phyloP scores from a whole-genome alignment of 1,140 invertebrate genomes.

The Stegodyphus mimosarum region DNA sequence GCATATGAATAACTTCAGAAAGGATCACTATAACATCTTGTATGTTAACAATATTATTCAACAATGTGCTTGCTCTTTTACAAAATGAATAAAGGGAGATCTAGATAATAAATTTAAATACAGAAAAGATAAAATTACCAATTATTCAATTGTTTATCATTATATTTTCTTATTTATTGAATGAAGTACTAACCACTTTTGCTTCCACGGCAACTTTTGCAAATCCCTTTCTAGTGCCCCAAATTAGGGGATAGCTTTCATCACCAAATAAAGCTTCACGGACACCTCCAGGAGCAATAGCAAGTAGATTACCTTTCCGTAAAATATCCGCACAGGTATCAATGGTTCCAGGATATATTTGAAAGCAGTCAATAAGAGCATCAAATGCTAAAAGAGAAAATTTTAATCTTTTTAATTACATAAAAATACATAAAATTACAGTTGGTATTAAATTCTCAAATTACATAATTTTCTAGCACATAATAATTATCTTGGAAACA shows the following conservation, averaged over 20 bases:
- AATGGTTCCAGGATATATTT: constrained; percentile 93
- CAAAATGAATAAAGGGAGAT: no score
- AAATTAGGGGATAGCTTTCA: constrained; percentile 75
- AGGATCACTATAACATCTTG: no score
- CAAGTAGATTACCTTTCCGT: constrained; percentile 86
- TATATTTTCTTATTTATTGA: no score
- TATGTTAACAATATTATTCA: no score
- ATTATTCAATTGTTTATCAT: no score
- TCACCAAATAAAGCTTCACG: constrained; percentile 84
- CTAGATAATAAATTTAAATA: no score
- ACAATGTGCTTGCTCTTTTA: no score
- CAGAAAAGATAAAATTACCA: no score
- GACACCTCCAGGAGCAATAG: constrained; percentile 97
- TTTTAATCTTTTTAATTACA: neutral
- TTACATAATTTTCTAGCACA: no score
- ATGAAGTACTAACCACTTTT: constrained; percentile 74
- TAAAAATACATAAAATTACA: neutral
- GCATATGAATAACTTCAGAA: no score
- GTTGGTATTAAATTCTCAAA: no score
- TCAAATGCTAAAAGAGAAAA: constrained; percentile 37
- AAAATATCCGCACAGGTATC: constrained; percentile 87
- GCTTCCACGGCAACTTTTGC: constrained; percentile 95
- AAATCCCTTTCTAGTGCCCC: constrained; percentile 83
- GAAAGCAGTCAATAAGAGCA: constrained; percentile 76
- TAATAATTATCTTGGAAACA: no score